Percentiles rank a stretch among this genome's conserved stretches.
These are phyloP conservation scores for Papilio glaucus DNA, from an alignment of 1,140 invertebrate genomes.

Conservation along the genomic window DNA sequence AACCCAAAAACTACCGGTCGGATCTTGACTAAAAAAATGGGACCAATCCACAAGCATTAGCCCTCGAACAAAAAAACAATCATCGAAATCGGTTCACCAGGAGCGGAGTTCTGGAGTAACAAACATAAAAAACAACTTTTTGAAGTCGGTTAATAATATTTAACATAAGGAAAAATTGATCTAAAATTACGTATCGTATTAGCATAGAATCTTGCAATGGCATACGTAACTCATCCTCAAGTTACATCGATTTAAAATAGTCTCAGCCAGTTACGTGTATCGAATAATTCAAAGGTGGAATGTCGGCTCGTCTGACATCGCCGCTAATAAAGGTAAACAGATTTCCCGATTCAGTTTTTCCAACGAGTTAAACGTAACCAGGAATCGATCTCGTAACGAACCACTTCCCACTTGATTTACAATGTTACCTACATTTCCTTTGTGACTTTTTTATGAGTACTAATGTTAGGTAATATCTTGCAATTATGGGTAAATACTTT, in stretches of 20 bases:
- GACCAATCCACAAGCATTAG: no score
- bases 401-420: conserved; percentile 43
- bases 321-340: conserved; percentile 46
- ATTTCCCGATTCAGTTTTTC: conserved; percentile 53
- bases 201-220: background rate
- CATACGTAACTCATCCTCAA: conserved; percentile 24
- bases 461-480: conserved; percentile 18
- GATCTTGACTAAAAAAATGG: no score
- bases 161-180: no score
- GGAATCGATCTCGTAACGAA: conserved; percentile 28
- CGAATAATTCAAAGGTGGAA: conserved; percentile 45
- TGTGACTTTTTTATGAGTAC: conserved; percentile 29
- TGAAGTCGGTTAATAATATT: no score
- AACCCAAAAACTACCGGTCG: no score
- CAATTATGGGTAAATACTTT: background rate
- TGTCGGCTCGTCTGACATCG: conserved; percentile 50
- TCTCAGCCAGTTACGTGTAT: conserved; percentile 36
- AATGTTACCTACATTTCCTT: conserved; percentile 38
- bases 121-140: no score
- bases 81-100: no score
- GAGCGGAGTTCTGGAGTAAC: no score
- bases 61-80: no score
- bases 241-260: conserved; percentile 25
- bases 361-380: conserved; percentile 31
- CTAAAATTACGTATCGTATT: no score